Conservation (phyloP, 2,113 vertebrate genomes). For the Tichodroma muraria region DNA sequence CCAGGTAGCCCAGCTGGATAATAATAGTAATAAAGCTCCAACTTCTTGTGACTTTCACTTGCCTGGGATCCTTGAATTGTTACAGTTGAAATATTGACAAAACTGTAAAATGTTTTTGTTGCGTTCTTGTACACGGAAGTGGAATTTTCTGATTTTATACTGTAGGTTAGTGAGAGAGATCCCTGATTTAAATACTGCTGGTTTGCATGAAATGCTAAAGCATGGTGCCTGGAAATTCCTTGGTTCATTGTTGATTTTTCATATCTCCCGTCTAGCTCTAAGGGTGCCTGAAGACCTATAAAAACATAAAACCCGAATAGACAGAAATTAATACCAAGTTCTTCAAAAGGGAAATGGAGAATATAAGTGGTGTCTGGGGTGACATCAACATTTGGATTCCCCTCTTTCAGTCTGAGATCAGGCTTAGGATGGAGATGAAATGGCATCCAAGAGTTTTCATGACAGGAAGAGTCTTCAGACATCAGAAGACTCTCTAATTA, state of each 20-base stretch:
- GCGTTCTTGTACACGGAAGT: not conserved
- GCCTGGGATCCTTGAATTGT: not conserved
- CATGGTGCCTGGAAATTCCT: not conserved
- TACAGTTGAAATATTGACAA: not conserved
- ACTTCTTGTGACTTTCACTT: not conserved
- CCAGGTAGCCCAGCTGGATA: not conserved
- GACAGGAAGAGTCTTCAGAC: slow-evolving; percentile 80
- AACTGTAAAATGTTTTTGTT: not conserved
- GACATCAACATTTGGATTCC: slow-evolving; percentile 63
- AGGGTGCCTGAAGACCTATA: slow-evolving; percentile 42
- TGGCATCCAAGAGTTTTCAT: slow-evolving; percentile 77
- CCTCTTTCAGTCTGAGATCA: slow-evolving; percentile 51
- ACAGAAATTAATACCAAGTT: slow-evolving; percentile 52
- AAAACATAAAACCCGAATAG: slow-evolving; percentile 8
- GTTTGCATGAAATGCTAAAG: not conserved
- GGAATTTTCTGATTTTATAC: not conserved
- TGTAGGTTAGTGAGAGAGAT: not conserved
- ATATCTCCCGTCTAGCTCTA: not conserved
- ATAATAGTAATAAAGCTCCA: not conserved
- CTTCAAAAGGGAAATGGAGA: slow-evolving; percentile 56
- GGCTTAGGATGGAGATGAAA: slow-evolving; percentile 71
- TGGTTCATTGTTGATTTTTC: slow-evolving; percentile 16
- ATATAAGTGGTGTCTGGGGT: slow-evolving; percentile 62
- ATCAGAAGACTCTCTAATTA: slow-evolving; percentile 76
- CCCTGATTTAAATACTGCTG: not conserved